A percentile compares a stretch with the other conserved stretches of the same genome.
Evolutionary conservation across 1,140 invertebrate genomes (phyloP).

Genomic region (Drosophila sp.): DNA sequence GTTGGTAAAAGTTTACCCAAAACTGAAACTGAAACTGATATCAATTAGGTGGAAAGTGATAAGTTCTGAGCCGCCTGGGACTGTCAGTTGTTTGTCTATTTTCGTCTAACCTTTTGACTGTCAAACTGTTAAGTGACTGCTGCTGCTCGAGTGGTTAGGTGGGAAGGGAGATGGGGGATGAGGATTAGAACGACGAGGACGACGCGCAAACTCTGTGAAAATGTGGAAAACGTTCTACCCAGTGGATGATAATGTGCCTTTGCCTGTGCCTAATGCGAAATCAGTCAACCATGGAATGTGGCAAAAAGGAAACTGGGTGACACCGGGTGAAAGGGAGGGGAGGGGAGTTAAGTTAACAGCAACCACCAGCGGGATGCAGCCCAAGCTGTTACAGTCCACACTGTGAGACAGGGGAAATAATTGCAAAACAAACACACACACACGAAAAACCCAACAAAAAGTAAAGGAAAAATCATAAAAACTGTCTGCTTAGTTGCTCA

Average conservation of each 20-base stretch:
- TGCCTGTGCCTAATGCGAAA: conserved; percentile 32
- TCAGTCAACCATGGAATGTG: conserved; percentile 49
- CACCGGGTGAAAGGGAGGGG: background rate
- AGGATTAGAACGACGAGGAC: conserved; percentile 18
- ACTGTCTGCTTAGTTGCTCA: conserved; percentile 58
- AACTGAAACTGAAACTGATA: conserved; percentile 70
- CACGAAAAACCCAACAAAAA: conserved; percentile 27
- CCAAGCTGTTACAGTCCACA: conserved; percentile 42
- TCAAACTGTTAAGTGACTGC: background rate
- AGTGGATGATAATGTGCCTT: conserved; percentile 59
- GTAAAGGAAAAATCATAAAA: conserved; percentile 58
- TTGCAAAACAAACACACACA: conserved; percentile 65
- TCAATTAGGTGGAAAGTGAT: conserved; percentile 77
- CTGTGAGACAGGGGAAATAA: conserved; percentile 59
- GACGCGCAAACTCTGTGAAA: conserved; percentile 66
- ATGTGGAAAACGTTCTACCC: conserved; percentile 25
- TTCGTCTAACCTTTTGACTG: conserved; percentile 57
- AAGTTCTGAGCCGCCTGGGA: conserved; percentile 53
- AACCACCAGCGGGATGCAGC: conserved; percentile 31
- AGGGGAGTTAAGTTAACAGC: conserved; percentile 38
- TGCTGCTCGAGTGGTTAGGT: background rate
- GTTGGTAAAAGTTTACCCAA: conserved; percentile 31
- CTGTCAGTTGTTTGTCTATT: conserved; percentile 58
- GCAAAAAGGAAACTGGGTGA: background rate
- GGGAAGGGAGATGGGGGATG: background rate